A percentile compares a stretch with the other conserved stretches of the same genome.
Conservation (phyloP, 1,140 invertebrate species). For the Nasonia longicornis region DNA sequence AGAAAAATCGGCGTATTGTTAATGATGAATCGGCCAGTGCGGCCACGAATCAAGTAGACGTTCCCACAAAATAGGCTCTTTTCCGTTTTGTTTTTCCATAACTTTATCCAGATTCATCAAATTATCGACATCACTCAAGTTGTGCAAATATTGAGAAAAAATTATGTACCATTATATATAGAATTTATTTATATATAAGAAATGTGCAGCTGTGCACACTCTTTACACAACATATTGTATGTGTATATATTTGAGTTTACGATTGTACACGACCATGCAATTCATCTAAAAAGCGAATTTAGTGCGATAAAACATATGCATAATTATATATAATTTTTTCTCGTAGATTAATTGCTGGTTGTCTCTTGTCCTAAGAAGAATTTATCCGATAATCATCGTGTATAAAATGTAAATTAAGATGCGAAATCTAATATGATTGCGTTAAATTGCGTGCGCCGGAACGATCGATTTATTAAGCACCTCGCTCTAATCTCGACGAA, state of each 20-base stretch:
- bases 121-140: background rate
- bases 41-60: slow-evolving; percentile 43
- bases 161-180: slow-evolving; percentile 27
- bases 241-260: slow-evolving; percentile 23
- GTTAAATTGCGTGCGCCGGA: background rate
- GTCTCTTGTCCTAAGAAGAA: slow-evolving; percentile 20
- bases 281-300: background rate
- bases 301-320: background rate
- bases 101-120: background rate
- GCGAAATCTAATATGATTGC: slow-evolving; percentile 21
- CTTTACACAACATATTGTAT: background rate
- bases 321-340: slow-evolving; percentile 37
- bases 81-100: slow-evolving; percentile 22
- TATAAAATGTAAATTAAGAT: slow-evolving; percentile 46
- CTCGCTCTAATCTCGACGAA: slow-evolving; percentile 20
- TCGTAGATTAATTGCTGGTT: slow-evolving; percentile 6
- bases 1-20: slow-evolving; percentile 81
- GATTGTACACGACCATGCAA: slow-evolving; percentile 7
- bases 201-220: background rate
- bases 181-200: slow-evolving; percentile 34
- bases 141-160: slow-evolving; percentile 6
- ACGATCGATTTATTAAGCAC: slow-evolving; percentile 18
- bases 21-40: slow-evolving; percentile 65
- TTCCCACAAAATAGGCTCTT: slow-evolving; percentile 28
- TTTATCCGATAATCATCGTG: slow-evolving; percentile 9